phyloP scores from a whole-genome alignment of 2,113 vertebrate species.

The Panthera tigris region DNA sequence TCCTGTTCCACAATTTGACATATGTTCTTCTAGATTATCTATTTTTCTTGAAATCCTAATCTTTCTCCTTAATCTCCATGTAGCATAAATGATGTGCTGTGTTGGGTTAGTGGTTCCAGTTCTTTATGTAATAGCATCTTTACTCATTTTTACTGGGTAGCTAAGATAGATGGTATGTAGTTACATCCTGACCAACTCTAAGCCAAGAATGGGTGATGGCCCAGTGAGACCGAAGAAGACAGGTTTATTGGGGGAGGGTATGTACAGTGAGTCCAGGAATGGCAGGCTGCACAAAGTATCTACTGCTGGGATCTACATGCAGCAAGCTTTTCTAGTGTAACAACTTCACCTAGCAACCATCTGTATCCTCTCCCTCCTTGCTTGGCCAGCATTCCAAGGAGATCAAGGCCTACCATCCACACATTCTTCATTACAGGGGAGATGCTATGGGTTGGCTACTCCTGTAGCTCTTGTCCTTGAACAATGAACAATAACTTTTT shows the following conservation, averaged over 20 bases:
- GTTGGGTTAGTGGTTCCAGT: neutral
- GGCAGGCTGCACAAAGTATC: neutral
- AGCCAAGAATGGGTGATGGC: neutral
- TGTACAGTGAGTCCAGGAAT: neutral
- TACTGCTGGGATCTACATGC: neutral
- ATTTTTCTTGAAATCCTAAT: neutral
- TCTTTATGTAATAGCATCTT: neutral
- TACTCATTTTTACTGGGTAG: slow-evolving; percentile 7
- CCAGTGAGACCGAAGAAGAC: neutral
- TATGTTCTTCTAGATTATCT: neutral
- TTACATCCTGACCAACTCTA: neutral
- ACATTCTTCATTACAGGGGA: neutral
- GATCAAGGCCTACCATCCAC: neutral
- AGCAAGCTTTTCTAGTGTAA: neutral
- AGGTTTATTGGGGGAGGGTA: neutral
- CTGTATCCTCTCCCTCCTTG: neutral
- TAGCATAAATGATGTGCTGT: neutral
- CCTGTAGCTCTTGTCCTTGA: neutral
- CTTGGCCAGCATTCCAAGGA: neutral
- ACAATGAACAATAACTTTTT: neutral
- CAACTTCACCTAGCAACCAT: neutral
- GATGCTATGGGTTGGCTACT: neutral
- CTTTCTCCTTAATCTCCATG: neutral
- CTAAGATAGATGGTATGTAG: neutral
- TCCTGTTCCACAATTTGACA: neutral